These are phyloP conservation scores for Diarsia dahlii DNA, from an alignment of 2,888 invertebrate genomes.

Conservation along the genomic window DNA sequence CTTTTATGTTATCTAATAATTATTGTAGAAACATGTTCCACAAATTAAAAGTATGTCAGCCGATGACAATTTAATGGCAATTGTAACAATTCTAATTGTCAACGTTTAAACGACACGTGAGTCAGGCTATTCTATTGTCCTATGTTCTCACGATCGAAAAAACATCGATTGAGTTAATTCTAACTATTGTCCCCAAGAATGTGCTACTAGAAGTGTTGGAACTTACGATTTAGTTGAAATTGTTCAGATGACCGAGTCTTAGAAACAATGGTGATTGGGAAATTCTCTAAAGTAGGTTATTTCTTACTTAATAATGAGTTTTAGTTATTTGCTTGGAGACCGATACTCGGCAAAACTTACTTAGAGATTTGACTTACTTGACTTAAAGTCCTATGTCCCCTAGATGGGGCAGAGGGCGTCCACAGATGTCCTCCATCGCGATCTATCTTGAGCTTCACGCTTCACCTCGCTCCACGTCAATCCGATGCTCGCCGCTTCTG, in stretches of 20 bases:
- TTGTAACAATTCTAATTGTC: slow-evolving; percentile 44
- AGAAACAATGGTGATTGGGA: slow-evolving; percentile 21
- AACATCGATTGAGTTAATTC: slow-evolving; percentile 39
- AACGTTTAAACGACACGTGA: slow-evolving; percentile 56
- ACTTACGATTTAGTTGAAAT: slow-evolving; percentile 3
- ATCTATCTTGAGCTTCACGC: too few species aligned
- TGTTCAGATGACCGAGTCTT: background rate
- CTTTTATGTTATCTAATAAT: slow-evolving; percentile 3
- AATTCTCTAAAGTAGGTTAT: background rate
- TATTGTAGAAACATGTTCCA: slow-evolving; percentile 10
- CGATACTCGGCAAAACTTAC: background rate
- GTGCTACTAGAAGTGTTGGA: background rate
- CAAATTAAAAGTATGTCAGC: slow-evolving; percentile 17
- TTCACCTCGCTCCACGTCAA: too few species aligned
- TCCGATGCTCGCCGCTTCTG: too few species aligned
- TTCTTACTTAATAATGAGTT: background rate
- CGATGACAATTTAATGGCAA: slow-evolving; percentile 30
- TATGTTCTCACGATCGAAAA: slow-evolving; percentile 41
- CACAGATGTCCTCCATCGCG: too few species aligned
- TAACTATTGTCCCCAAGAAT: slow-evolving; percentile 11
- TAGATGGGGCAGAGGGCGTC: too few species aligned
- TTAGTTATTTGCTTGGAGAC: background rate
- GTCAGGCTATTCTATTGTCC: slow-evolving; percentile 43
- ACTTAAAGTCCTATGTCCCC: too few species aligned
- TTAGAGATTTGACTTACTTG: background rate